Conservation (phyloP, 2,888 invertebrate genomes). For the Dexiosoma caninum region DNA sequence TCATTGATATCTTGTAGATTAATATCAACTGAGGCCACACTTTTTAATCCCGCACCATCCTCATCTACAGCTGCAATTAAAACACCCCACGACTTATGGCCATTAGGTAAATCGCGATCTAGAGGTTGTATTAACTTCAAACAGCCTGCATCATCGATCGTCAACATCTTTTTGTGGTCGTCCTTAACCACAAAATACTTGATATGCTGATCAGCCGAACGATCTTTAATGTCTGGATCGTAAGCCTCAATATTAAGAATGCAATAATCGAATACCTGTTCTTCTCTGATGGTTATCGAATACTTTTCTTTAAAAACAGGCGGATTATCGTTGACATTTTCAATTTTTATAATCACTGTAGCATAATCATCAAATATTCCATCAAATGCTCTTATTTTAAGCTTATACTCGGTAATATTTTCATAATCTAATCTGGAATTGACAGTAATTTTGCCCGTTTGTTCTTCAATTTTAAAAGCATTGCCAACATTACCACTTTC, state of each 20-base stretch:
- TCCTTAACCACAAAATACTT: conserved; percentile 86
- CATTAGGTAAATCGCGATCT: conserved; percentile 93
- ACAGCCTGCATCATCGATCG: conserved; percentile 87
- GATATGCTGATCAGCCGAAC: conserved; percentile 86
- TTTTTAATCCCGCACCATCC: conserved; percentile 82
- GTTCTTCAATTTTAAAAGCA: conserved; percentile 90
- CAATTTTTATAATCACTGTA: conserved; percentile 89
- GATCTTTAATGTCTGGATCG: conserved; percentile 90
- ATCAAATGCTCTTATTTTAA: conserved; percentile 91
- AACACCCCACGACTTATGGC: conserved; percentile 88
- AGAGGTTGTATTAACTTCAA: conserved; percentile 82
- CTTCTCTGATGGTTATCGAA: conserved; percentile 87
- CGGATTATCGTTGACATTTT: conserved; percentile 94
- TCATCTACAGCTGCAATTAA: conserved; percentile 87
- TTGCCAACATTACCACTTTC: conserved; percentile 90
- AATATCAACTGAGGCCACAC: conserved; percentile 84
- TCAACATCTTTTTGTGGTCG: conserved; percentile 84
- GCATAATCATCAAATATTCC: conserved; percentile 90
- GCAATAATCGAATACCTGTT: conserved; percentile 84
- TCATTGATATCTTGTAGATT: conserved; percentile 92
- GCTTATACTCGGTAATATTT: conserved; percentile 88
- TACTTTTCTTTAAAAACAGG: conserved; percentile 89
- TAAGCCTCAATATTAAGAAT: conserved; percentile 86
- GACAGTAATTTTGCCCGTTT: conserved; percentile 91
- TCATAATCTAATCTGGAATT: conserved; percentile 89